A percentile compares a stretch with the other conserved stretches of the same genome.
Evolutionary conservation across 37 sponge, comb jelly and placozoan genomes (phyloP).

Genomic region (Spongilla lacustris): DNA sequence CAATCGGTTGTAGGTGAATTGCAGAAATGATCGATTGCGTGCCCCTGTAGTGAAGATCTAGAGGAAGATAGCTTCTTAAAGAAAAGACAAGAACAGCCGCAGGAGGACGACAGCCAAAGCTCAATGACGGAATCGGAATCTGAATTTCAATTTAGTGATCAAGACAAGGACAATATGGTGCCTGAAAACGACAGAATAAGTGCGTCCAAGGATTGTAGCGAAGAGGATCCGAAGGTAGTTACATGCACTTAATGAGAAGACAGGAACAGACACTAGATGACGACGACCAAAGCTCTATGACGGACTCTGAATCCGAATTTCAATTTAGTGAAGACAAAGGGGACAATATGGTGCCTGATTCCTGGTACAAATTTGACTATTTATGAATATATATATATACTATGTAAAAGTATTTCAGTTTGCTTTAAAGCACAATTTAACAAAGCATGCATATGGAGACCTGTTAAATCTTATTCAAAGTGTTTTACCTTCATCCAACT

Average conservation of each 20-base stretch:
- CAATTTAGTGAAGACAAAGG: constrained; percentile 1
- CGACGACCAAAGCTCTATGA: neutral
- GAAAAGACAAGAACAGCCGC: neutral
- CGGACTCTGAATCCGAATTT: constrained; percentile 1
- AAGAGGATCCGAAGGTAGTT: neutral
- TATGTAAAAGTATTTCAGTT: neutral
- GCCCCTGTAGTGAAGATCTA: neutral
- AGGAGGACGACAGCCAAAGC: neutral
- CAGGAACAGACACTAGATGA: neutral
- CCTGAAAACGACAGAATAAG: neutral
- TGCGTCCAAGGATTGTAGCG: constrained; percentile 1
- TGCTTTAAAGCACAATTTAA: constrained; percentile 1
- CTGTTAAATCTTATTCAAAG: neutral
- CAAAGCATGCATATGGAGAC: constrained; percentile 1
- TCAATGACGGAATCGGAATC: neutral
- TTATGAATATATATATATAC: constrained; percentile 1
- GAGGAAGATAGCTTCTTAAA: neutral
- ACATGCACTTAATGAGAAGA: neutral
- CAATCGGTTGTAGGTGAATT: neutral
- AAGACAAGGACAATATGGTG: neutral
- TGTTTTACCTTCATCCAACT: neutral
- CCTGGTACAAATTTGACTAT: neutral
- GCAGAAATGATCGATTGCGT: too few species aligned
- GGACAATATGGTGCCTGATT: neutral
- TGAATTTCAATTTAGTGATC: neutral